Evolutionary conservation across 2,888 invertebrate genomes (phyloP).

Genomic region (Drosophila anomelani): DNA sequence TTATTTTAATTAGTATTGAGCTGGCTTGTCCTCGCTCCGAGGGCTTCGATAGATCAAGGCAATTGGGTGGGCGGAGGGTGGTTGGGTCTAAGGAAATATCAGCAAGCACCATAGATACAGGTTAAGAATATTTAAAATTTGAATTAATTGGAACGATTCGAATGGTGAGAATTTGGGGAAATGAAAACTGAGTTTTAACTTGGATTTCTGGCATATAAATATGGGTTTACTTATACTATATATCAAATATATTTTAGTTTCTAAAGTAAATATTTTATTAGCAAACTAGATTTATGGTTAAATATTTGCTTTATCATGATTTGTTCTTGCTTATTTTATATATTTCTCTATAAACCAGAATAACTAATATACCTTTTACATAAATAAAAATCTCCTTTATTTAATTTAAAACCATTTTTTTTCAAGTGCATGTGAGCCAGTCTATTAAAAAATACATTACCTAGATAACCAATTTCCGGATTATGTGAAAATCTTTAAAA

Average conservation of each 20-base stretch:
- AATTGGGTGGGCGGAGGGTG: slow-evolving; percentile 14
- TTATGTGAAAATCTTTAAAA: background rate
- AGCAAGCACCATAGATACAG: slow-evolving; percentile 32
- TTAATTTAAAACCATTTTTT: background rate
- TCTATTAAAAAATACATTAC: slow-evolving; percentile 41
- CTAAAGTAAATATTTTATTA: background rate
- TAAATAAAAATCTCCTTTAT: background rate
- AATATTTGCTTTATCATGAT: background rate
- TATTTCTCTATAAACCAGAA: too few relatives aligned
- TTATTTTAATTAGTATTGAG: slow-evolving; percentile 77
- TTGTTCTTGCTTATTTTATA: too few relatives aligned
- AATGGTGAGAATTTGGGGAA: background rate
- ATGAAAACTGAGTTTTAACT: background rate
- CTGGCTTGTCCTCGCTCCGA: slow-evolving; percentile 26
- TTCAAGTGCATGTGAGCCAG: background rate
- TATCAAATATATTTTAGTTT: background rate
- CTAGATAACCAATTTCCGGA: slow-evolving; percentile 9
- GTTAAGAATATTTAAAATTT: slow-evolving; percentile 2
- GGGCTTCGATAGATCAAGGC: slow-evolving; percentile 64
- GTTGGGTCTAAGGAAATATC: slow-evolving; percentile 39
- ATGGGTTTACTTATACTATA: background rate
- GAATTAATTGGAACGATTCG: background rate
- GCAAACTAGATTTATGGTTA: background rate
- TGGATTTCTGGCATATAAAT: background rate
- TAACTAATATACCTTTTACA: too few relatives aligned